Conservation (phyloP, 2,888 invertebrate species). For the Lysandra coridon region DNA sequence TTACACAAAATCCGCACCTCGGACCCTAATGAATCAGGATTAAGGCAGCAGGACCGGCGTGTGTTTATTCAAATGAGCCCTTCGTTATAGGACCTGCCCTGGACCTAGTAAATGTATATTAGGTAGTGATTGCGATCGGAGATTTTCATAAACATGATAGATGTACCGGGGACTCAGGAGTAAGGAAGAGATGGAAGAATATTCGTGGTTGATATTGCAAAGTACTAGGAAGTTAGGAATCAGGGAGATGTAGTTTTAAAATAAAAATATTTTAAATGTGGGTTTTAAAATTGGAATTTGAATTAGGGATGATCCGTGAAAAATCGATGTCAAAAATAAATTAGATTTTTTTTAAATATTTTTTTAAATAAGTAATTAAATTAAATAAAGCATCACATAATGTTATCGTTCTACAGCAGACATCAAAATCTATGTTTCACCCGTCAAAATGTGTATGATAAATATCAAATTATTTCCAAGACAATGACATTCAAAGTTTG, state of each 20-base stretch:
- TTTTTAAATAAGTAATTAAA: no score
- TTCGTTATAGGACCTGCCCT: conserved; percentile 52
- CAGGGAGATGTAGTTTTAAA: not conserved
- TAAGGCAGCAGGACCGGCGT: conserved; percentile 50
- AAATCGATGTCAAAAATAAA: not conserved
- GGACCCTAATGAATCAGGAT: conserved; percentile 60
- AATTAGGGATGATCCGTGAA: not conserved
- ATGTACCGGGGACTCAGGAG: not conserved
- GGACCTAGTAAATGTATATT: conserved; percentile 37
- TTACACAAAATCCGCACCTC: conserved; percentile 42
- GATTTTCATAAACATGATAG: conserved; percentile 3
- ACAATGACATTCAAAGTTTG: conserved; percentile 2
- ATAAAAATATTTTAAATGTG: not conserved
- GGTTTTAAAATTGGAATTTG: not conserved
- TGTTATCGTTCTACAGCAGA: not conserved
- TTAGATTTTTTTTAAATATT: not conserved
- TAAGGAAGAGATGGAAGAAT: not conserved
- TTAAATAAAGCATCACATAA: no score
- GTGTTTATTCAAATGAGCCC: conserved; percentile 65
- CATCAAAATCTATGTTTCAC: not conserved
- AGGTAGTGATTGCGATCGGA: conserved; percentile 4
- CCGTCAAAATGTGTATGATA: not conserved
- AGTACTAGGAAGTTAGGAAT: not conserved
- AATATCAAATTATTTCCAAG: not conserved
- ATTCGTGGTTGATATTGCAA: not conserved